phyloP scores from a whole-genome alignment of 2,888 invertebrate species.

The Iphiclides podalirius region DNA sequence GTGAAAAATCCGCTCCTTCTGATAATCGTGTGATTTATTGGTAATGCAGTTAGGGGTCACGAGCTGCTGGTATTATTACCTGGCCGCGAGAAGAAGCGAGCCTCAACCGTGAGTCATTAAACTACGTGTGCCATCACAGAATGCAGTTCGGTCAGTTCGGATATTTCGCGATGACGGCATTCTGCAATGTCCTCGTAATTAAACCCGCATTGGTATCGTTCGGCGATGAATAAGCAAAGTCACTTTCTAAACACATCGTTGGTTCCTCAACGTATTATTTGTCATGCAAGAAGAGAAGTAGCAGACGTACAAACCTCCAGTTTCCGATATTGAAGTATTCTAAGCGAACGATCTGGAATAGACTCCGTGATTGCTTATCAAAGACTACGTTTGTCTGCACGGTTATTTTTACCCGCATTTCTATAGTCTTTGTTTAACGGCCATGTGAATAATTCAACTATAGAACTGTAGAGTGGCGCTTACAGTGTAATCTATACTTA shows the following conservation, averaged over 20 bases:
- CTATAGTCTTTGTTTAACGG: slow-evolving; percentile 19
- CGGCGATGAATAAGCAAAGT: slow-evolving; percentile 1
- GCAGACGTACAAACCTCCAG: too few relatives aligned
- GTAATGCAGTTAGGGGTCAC: too few relatives aligned
- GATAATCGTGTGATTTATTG: too few relatives aligned
- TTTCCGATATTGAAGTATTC: too few relatives aligned
- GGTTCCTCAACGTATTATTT: too few relatives aligned
- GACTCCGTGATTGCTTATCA: slow-evolving; percentile 12
- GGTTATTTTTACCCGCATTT: slow-evolving; percentile 21
- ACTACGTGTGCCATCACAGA: slow-evolving; percentile 46
- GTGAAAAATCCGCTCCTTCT: too few relatives aligned
- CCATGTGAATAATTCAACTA: slow-evolving; percentile 21
- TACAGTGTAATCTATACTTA: slow-evolving; percentile 15
- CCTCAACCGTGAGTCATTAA: slow-evolving; percentile 59
- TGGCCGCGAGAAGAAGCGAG: too few relatives aligned
- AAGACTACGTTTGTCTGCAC: slow-evolving; percentile 10
- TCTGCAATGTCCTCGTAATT: slow-evolving; percentile 10
- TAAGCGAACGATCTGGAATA: slow-evolving; percentile 5
- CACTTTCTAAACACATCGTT: background rate
- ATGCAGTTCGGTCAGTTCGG: slow-evolving; percentile 59
- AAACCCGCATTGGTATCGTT: background rate
- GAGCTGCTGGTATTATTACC: too few relatives aligned
- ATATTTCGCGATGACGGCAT: slow-evolving; percentile 29
- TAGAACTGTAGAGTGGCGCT: slow-evolving; percentile 13
- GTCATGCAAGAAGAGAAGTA: too few relatives aligned